Evolutionary conservation across 2,797 vertebrate genomes (phyloP).

Genomic region (Leptatherina wallacei): DNA sequence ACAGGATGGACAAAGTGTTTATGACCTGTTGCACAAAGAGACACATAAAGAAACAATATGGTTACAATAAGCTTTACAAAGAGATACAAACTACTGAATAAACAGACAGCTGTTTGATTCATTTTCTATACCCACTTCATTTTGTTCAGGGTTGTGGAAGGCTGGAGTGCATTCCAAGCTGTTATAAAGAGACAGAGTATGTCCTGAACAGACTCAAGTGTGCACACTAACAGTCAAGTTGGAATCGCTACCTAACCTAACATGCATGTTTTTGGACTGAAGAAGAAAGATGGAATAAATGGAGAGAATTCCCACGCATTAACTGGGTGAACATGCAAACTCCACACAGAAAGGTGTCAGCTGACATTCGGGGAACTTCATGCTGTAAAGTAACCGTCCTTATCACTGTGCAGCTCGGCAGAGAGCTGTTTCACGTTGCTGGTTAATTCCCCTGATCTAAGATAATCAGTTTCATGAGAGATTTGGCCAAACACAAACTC

Average conservation of each 20-base stretch:
- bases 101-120: slow-evolving; percentile 8
- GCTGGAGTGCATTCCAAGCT: neutral
- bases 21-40: slow-evolving; percentile 84
- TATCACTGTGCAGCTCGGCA: neutral
- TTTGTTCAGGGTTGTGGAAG: neutral
- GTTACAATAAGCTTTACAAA: neutral
- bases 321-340: neutral
- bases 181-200: neutral
- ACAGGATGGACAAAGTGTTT: slow-evolving; percentile 88
- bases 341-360: neutral
- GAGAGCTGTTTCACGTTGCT: neutral
- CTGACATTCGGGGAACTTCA: neutral
- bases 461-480: slow-evolving; percentile 18
- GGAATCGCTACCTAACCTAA: no score
- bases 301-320: no score
- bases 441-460: neutral
- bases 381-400: neutral
- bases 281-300: neutral
- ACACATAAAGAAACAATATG: slow-evolving; percentile 6
- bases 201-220: neutral
- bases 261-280: neutral
- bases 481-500: slow-evolving; percentile 11
- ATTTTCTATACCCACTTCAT: neutral
- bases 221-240: no score
- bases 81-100: neutral